Conservation (phyloP, 2,888 invertebrate species). For the Epistrophella euchroma region DNA sequence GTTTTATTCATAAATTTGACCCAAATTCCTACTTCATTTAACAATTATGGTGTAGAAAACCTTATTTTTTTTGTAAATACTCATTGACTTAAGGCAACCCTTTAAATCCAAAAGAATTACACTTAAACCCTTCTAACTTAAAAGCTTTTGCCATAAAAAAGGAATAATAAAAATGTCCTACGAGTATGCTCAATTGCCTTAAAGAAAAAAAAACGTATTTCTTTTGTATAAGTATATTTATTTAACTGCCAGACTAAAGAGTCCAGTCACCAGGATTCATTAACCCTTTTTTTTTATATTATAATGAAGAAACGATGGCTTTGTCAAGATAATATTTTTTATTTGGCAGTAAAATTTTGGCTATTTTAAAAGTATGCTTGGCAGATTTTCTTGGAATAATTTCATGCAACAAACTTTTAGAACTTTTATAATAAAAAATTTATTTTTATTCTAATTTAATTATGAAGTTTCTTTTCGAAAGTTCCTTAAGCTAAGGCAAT, state of each 20-base stretch:
- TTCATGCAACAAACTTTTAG: background rate
- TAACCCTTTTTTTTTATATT: constrained; percentile 11
- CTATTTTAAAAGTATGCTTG: background rate
- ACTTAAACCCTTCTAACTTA: constrained; percentile 1
- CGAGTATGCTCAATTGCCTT: background rate
- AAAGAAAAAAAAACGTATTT: constrained; percentile 17
- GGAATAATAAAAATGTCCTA: constrained; percentile 9
- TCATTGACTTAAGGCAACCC: background rate
- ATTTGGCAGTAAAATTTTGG: background rate
- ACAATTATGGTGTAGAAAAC: background rate
- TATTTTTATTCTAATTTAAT: constrained; percentile 55
- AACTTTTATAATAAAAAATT: constrained; percentile 44
- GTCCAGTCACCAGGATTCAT: constrained; percentile 16
- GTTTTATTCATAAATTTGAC: background rate
- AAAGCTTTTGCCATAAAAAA: constrained; percentile 8
- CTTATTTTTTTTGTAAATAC: background rate
- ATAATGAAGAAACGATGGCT: constrained; percentile 6
- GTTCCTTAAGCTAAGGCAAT: background rate
- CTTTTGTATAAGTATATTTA: background rate
- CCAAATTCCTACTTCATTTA: background rate
- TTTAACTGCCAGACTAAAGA: background rate
- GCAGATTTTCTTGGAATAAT: background rate
- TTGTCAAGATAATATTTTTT: constrained; percentile 20
- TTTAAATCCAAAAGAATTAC: background rate
- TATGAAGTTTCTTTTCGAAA: constrained; percentile 38